Evolutionary conservation across 2,113 vertebrate genomes (phyloP).

Genomic region (Pipra filicauda): DNA sequence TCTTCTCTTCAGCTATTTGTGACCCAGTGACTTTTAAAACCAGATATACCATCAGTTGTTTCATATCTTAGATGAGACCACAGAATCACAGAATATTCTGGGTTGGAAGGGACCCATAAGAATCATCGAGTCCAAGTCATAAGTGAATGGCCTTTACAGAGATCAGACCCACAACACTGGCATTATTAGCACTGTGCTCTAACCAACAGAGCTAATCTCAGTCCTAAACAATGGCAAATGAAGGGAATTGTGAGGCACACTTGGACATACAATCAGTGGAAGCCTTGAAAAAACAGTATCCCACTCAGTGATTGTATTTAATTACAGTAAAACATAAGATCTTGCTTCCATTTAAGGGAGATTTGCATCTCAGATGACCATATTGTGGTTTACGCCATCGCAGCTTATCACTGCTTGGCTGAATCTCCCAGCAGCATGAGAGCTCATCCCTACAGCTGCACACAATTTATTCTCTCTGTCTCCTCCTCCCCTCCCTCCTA

Average conservation of each 20-base stretch:
- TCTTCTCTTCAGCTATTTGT: neutral
- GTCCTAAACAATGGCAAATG: neutral
- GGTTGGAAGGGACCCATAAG: neutral
- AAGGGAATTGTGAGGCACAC: neutral
- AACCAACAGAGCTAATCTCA: neutral
- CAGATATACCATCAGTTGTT: neutral
- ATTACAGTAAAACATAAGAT: neutral
- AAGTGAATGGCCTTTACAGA: neutral
- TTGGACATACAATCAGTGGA: neutral
- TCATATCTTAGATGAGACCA: neutral
- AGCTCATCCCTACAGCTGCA: neutral
- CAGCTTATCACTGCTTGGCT: neutral
- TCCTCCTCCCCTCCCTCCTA: neutral
- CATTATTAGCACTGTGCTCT: neutral
- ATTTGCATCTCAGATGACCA: neutral
- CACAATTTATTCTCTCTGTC: neutral
- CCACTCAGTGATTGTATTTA: neutral
- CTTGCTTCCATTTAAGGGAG: neutral
- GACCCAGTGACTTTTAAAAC: neutral
- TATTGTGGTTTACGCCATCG: neutral
- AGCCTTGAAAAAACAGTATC: neutral
- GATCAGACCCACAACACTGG: neutral
- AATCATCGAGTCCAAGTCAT: neutral
- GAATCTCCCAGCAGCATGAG: neutral
- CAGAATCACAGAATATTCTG: neutral